These are phyloP conservation scores for Teleogryllus occipitalis DNA, from an alignment of 1,140 invertebrate genomes.

Conservation along the genomic window DNA sequence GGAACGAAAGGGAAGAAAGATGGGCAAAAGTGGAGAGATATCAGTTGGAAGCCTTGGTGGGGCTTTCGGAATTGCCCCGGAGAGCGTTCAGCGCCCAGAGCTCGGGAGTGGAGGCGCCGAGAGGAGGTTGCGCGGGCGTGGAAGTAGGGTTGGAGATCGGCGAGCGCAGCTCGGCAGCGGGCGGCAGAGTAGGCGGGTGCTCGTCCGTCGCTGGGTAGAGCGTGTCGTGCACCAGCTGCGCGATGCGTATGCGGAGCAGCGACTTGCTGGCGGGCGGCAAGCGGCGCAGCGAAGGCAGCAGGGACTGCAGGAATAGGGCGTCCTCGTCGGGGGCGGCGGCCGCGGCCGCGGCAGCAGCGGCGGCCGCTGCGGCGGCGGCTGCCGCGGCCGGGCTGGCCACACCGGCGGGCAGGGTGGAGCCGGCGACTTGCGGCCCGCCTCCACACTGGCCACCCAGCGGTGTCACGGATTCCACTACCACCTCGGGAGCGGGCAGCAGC, in stretches of 20 bases:
- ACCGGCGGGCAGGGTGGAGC: background rate
- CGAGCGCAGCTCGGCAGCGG: background rate
- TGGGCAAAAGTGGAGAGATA: too few species aligned
- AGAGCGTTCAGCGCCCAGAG: too few species aligned
- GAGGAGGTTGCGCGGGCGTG: too few species aligned
- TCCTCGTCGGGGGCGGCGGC: background rate
- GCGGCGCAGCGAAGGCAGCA: background rate
- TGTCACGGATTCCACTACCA: background rate
- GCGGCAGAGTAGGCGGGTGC: background rate
- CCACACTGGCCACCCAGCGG: background rate
- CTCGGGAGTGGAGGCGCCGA: background rate
- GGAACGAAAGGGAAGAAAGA: too few species aligned
- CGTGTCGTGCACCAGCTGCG: conserved; percentile 9
- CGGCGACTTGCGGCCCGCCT: too few species aligned
- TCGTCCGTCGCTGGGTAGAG: background rate
- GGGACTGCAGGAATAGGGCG: conserved; percentile 6
- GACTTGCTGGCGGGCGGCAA: background rate
- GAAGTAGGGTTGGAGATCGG: background rate
- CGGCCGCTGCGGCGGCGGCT: too few species aligned
- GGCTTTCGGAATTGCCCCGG: background rate
- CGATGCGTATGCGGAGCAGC: background rate
- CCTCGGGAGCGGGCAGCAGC: background rate
- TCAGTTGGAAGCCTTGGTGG: background rate
- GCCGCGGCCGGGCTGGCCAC: background rate
- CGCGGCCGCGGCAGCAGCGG: background rate